phyloP scores from a whole-genome alignment of 2,888 invertebrate species.

The Hydrotaea diabolus region DNA sequence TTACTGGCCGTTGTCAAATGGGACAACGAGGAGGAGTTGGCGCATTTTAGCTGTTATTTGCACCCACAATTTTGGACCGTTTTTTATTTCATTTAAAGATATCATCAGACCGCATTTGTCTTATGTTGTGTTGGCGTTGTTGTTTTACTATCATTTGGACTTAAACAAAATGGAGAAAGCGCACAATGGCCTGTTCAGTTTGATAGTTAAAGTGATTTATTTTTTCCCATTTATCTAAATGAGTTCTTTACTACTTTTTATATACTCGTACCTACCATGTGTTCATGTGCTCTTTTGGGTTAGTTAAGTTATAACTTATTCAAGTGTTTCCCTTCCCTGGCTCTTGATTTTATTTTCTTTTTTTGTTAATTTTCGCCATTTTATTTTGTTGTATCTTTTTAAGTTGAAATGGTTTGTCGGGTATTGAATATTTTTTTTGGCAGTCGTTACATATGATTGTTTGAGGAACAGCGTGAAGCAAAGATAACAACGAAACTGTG shows the following conservation, averaged over 20 bases:
- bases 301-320: no score
- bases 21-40: no score
- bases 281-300: no score
- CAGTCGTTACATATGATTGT: no score
- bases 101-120: neutral
- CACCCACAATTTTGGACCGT: neutral
- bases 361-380: neutral
- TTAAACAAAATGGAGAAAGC: no score
- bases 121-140: neutral
- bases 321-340: neutral
- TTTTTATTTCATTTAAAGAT: conserved; percentile 1
- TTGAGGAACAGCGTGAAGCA: no score
- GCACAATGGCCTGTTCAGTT: neutral
- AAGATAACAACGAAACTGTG: no score
- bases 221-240: conserved; percentile 45
- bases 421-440: no score
- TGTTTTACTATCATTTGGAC: neutral
- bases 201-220: conserved; percentile 53
- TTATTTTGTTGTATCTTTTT: neutral
- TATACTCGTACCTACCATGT: no score
- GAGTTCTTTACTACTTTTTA: conserved; percentile 19
- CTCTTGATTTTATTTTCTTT: neutral
- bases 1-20: no score
- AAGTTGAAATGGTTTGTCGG: no score
- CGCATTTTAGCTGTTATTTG: no score